Base-by-base conservation (phyloP, 2,797 vertebrate genomes). In the Melanotaenia maccullochi region DNA sequence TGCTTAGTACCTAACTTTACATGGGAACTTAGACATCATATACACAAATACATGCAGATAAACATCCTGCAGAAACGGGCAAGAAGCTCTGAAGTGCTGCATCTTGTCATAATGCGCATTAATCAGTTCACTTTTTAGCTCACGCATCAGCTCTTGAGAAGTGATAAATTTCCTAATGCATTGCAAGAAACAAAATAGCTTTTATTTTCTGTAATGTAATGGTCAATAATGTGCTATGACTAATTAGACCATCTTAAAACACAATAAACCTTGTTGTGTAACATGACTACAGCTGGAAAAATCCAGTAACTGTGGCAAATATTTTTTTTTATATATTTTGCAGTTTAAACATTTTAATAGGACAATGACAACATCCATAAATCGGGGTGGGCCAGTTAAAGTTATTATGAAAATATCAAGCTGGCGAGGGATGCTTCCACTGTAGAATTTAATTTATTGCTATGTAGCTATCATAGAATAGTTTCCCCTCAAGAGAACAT, bases 391-490 rank as follows among this genome's bases (percentile, higher is more conserved):
- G 13, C 49, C 20, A n/a, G 49, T 59, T 60, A 18, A 65, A 79
- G 67, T 42, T 25, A 42, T 40, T 9, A 20, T 52, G 28, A 35
- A 61, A 64, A 78, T 62, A 30, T 40, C 38, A 28, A 81, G 60
- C 52, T 63, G 47, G n/a, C 66, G 60, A 58, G 20, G 20, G 11
- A 42, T 42, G 4, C 1, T 42, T 42, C 18, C 6, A 7, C 42
- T 20, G 42, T 20, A 44, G 1, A 44, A 20, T 20, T 18, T 44
- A 44, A 44, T 44, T 18, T 18, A 47, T 44, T 5, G 1, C 18
- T 8, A 44, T 6, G 20, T n/a, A 47, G 44, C 9, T 47, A 9
- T n/a, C 20, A 47, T 47, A 47, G 1, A 47, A 47, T 8, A 47
- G 18, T 47, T 47, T 47, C 6, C 6, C 42, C 5, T 44, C 42